These are phyloP conservation scores for Heliconius sara DNA, from an alignment of 2,888 invertebrate genomes.

Conservation along the genomic window DNA sequence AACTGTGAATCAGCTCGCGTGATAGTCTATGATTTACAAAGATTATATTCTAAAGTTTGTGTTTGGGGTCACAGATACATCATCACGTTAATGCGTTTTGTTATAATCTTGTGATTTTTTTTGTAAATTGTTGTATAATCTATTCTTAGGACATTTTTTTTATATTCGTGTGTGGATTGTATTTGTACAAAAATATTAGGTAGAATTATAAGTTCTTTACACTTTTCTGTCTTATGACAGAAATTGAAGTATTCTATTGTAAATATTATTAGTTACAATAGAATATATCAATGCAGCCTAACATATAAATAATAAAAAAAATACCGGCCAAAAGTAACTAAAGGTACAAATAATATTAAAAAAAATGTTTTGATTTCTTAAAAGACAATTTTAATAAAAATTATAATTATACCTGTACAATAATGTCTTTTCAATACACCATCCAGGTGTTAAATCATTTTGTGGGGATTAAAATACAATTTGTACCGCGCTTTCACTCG, in stretches of 20 bases:
- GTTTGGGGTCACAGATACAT: constrained; percentile 45
- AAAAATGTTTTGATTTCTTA: background rate
- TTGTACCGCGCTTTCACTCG: constrained; percentile 70
- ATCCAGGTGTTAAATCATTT: constrained; percentile 56
- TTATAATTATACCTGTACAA: background rate
- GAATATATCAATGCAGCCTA: no score
- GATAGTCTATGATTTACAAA: constrained; percentile 75
- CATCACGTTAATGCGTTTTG: constrained; percentile 46
- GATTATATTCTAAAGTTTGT: constrained; percentile 54
- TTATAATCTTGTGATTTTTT: constrained; percentile 56
- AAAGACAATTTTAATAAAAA: background rate
- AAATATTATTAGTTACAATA: no score
- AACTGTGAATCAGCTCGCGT: constrained; percentile 80
- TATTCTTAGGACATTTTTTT: constrained; percentile 3
- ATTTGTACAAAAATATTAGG: background rate
- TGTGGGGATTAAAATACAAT: constrained; percentile 69
- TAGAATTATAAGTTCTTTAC: background rate
- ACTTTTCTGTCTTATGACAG: background rate
- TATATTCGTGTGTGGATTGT: background rate
- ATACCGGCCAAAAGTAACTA: no score
- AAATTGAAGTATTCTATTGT: no score
- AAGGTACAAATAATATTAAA: no score
- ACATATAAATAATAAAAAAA: no score
- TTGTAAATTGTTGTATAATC: constrained; percentile 30
- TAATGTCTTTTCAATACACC: constrained; percentile 3